Evolutionary conservation across 1,140 invertebrate species (phyloP), one percentile per base, ranked within the genome.

Genomic region (Heliconius eleuchia): DNA sequence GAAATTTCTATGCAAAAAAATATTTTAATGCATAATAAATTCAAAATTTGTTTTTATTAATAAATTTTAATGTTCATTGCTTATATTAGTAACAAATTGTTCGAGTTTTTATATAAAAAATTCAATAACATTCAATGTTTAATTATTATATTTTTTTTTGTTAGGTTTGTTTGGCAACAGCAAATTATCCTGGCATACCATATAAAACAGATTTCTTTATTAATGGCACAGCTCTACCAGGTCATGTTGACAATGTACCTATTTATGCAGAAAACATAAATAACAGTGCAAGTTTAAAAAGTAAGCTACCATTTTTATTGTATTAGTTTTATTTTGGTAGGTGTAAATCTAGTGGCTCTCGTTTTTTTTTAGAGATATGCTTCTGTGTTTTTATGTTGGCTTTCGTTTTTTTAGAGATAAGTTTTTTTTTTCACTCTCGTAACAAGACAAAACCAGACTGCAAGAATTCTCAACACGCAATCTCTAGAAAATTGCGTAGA

Each of bases 181-280:
- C 85, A 16, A 84, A 86, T 77, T 86, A 86, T 37, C 85, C 85
- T 37, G 85, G 85, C 18, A 85, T 86, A 81, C 85, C 85, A 55
- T 87, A 78, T 80, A 95, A 95, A 82, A 90, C 88, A 11, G 93
- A 94, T 75, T 94, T 93, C 80, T 86, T 92, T 37, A 80, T 92
- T 13, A 93, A 94, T 80, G 89, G 89, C 5, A 88, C 88, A 6
- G 13, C 82, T 23, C 9, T 83, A 55, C 83, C 87, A 34, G 85
- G 87, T 73, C 82, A 86, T 42, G 77, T 87, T 16, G 88, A 88
- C 60, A 91, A 85, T 76, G 71, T 86, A 34, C 84, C 89, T 30
- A 70, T 90, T 11, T 84, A 87, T 60, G 83, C 87, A 37, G 88
- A 91, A 78, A 89, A 83, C 39, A 80, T 87, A 37, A 87, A 89